phyloP scores from a whole-genome alignment of 2,113 vertebrate genomes.

The Neotragus moschatus region DNA sequence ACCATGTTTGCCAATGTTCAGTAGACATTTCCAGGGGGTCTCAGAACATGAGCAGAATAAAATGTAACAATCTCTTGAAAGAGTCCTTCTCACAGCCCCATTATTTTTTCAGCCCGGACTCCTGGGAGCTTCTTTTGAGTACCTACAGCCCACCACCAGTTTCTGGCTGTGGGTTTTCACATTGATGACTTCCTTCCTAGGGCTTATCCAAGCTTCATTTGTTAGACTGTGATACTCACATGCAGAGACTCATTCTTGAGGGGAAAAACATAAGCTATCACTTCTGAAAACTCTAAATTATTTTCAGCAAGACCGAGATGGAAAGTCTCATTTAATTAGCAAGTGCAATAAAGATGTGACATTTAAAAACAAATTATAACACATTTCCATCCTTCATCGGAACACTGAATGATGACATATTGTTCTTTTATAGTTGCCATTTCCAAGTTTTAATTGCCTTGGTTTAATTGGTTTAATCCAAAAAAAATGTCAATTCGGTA shows the following conservation, averaged over 20 bases:
- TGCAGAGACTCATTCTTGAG: background rate
- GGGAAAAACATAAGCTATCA: background rate
- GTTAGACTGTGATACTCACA: background rate
- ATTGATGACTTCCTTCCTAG: background rate
- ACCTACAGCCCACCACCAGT: background rate
- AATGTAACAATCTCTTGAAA: background rate
- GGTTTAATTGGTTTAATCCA: slow-evolving; percentile 57
- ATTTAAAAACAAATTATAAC: slow-evolving; percentile 57
- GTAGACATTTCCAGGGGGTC: background rate
- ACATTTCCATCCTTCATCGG: slow-evolving; percentile 41
- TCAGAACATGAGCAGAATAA: background rate
- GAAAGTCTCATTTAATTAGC: slow-evolving; percentile 39
- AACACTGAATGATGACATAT: slow-evolving; percentile 48
- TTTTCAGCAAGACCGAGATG: background rate
- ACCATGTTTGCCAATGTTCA: background rate
- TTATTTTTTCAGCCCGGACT: background rate
- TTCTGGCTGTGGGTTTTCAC: background rate
- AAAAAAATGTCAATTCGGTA: slow-evolving; percentile 29
- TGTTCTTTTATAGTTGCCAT: slow-evolving; percentile 43
- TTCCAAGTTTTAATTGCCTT: slow-evolving; percentile 64
- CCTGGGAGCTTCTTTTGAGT: background rate
- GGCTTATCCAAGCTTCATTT: background rate
- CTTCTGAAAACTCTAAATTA: slow-evolving; percentile 14
- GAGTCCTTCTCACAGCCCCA: background rate
- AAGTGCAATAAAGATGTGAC: slow-evolving; percentile 35